phyloP scores from a whole-genome alignment of 2,888 invertebrate species.

The Acheta domesticus region DNA sequence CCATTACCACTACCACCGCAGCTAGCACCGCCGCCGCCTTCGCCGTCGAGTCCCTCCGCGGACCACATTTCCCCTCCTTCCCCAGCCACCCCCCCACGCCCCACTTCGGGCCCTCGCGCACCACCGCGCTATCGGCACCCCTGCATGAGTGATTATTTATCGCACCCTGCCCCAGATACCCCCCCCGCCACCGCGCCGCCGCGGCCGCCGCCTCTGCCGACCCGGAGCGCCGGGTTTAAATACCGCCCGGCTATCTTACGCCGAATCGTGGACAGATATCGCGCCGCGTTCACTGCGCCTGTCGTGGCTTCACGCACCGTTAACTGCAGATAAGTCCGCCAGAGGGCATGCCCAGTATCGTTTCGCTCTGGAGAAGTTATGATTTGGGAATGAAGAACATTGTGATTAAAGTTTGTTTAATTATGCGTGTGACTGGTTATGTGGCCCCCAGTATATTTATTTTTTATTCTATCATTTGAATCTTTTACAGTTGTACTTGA shows the following conservation, averaged over 20 bases:
- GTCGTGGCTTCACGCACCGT: neutral
- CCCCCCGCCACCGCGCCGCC: neutral
- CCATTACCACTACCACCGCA: no score
- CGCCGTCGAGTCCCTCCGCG: neutral
- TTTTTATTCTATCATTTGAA: no score
- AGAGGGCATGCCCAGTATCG: no score
- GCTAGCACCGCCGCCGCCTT: no score
- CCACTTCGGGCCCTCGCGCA: neutral
- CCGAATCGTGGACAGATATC: neutral
- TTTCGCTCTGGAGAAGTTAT: no score
- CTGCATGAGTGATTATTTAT: slow-evolving; percentile 18
- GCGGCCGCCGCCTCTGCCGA: neutral
- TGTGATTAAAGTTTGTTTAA: no score
- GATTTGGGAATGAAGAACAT: no score
- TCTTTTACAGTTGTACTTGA: no score
- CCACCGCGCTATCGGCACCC: neutral
- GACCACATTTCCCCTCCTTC: neutral
- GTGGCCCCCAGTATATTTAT: no score
- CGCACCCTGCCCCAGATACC: neutral
- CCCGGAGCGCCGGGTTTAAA: neutral
- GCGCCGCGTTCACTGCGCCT: neutral
- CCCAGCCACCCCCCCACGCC: neutral
- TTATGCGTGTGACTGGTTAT: no score
- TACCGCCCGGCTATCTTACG: neutral
- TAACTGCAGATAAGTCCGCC: neutral